These are phyloP conservation scores for Diceros bicornis DNA, from an alignment of 2,797 vertebrate species.

Conservation along the genomic window DNA sequence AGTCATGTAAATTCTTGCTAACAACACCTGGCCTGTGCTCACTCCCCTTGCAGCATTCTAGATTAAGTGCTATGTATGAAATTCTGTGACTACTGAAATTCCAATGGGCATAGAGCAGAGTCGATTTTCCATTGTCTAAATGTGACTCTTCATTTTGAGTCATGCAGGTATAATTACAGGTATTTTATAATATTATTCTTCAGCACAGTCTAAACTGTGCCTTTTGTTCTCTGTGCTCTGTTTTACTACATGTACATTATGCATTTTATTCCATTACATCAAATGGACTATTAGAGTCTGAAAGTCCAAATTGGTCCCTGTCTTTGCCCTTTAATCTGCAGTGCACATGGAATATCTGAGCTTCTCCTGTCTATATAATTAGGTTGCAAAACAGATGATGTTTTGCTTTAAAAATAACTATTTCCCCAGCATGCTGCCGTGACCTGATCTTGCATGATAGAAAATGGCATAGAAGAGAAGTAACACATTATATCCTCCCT, in stretches of 20 bases:
- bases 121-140: slow-evolving; percentile 48
- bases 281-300: slow-evolving; percentile 73
- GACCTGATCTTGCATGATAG: slow-evolving; percentile 24
- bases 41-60: background rate
- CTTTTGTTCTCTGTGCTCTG: slow-evolving; percentile 69
- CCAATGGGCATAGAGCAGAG: background rate
- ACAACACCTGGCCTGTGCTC: background rate
- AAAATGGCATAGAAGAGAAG: background rate
- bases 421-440: background rate
- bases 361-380: slow-evolving; percentile 69
- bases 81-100: background rate
- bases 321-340: slow-evolving; percentile 76
- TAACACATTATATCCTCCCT: background rate
- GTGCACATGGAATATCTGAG: background rate
- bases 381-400: slow-evolving; percentile 66
- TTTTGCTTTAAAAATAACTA: slow-evolving; percentile 75
- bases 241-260: slow-evolving; percentile 45
- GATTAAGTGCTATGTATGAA: background rate
- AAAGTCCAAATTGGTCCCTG: slow-evolving; percentile 49
- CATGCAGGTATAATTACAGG: slow-evolving; percentile 75
- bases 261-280: slow-evolving; percentile 76
- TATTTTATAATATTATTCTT: slow-evolving; percentile 51
- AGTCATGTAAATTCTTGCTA: background rate
- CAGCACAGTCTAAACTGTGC: slow-evolving; percentile 46
- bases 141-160: slow-evolving; percentile 64